A percentile compares a stretch with the other conserved stretches of the same genome.
These are phyloP conservation scores for Salticus scenicus DNA, from an alignment of 2,888 invertebrate genomes.

Conservation along the genomic window DNA sequence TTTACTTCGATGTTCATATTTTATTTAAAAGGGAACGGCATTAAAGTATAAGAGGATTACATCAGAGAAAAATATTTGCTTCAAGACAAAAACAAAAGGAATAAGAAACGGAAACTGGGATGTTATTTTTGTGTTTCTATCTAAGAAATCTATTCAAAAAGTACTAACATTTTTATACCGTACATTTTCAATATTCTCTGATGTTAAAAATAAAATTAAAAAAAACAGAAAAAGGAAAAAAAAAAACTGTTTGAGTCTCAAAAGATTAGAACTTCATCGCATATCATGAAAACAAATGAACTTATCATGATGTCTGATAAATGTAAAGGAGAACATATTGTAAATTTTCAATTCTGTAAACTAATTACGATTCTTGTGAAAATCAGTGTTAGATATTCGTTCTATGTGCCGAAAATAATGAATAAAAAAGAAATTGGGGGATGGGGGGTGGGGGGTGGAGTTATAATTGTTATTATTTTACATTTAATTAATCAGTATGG, in stretches of 20 bases:
- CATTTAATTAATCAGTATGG: too few species aligned
- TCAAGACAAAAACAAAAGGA: neutral
- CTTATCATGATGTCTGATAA: constrained; percentile 58
- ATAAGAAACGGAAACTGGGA: neutral
- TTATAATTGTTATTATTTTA: too few species aligned
- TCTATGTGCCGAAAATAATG: too few species aligned
- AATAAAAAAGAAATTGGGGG: too few species aligned
- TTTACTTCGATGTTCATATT: constrained; percentile 50
- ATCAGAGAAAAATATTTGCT: constrained; percentile 50
- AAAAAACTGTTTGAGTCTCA: constrained; percentile 5
- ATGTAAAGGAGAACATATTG: constrained; percentile 28
- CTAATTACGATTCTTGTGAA: too few species aligned
- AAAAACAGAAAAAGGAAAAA: too few species aligned
- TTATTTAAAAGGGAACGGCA: constrained; percentile 43
- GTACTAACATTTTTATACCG: constrained; percentile 14
- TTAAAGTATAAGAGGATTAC: constrained; percentile 37
- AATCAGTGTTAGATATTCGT: too few species aligned
- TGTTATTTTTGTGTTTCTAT: neutral
- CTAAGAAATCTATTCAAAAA: constrained; percentile 9
- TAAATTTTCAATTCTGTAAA: neutral
- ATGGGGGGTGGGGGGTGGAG: too few species aligned
- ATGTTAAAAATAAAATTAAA: too few species aligned
- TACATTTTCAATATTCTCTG: neutral
- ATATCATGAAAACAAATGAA: constrained; percentile 62
- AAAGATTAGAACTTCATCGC: constrained; percentile 39